These are phyloP conservation scores for Prionchulus punctatus DNA, from an alignment of 2,888 invertebrate species.

Conservation along the genomic window DNA sequence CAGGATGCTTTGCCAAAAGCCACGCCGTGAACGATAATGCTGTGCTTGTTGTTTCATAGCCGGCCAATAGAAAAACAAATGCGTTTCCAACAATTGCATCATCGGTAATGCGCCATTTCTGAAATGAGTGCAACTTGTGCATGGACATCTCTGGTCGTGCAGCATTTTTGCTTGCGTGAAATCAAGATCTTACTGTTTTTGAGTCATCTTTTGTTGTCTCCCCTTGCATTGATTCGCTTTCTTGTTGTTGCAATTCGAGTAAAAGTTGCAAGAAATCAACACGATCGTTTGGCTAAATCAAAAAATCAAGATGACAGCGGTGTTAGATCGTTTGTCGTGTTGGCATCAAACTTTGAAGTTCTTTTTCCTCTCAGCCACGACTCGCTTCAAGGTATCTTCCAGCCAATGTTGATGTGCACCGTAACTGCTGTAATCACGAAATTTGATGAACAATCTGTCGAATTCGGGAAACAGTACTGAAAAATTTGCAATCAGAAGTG, in stretches of 20 bases:
- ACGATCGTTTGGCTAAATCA: background rate
- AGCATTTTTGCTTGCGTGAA: too few relatives aligned
- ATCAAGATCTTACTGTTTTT: too few relatives aligned
- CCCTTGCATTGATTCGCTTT: too few relatives aligned
- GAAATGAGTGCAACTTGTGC: too few relatives aligned
- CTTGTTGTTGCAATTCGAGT: background rate
- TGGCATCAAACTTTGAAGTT: background rate
- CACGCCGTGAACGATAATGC: slow-evolving; percentile 38
- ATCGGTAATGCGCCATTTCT: background rate
- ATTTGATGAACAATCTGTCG: background rate
- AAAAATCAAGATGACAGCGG: too few relatives aligned
- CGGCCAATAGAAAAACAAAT: slow-evolving; percentile 38
- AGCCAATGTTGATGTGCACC: background rate
- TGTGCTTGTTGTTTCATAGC: slow-evolving; percentile 42
- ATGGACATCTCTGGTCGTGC: too few relatives aligned
- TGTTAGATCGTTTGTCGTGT: too few relatives aligned
- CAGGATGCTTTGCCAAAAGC: slow-evolving; percentile 37
- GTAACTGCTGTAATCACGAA: background rate
- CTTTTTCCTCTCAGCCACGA: background rate
- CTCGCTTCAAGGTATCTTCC: background rate
- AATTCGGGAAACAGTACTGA: background rate
- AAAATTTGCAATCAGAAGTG: too few relatives aligned
- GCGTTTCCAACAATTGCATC: background rate
- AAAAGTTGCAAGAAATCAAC: slow-evolving; percentile 6
- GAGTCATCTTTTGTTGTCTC: too few relatives aligned